Evolutionary conservation across 2,888 invertebrate genomes (phyloP).

Genomic region (Ormyrus rosae): DNA sequence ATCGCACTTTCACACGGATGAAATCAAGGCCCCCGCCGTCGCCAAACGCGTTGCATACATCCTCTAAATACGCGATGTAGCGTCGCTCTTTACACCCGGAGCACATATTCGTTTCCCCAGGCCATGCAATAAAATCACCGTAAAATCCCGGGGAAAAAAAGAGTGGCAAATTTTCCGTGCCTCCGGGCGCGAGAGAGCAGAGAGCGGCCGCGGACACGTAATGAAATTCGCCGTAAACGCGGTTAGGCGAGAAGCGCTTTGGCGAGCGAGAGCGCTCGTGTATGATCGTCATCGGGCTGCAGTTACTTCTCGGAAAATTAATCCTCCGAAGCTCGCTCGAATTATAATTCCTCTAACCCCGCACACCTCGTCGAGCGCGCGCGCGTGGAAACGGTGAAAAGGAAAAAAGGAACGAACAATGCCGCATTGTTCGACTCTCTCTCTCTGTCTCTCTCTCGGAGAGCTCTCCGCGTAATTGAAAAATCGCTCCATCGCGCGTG

Average conservation of each 20-base stretch:
- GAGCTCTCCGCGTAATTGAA: constrained; percentile 57
- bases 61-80: too few relatives aligned
- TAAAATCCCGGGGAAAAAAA: background rate
- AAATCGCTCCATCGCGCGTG: constrained; percentile 57
- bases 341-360: constrained; percentile 3
- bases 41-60: too few relatives aligned
- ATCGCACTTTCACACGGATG: too few relatives aligned
- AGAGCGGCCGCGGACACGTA: background rate
- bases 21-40: too few relatives aligned
- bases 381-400: constrained; percentile 16
- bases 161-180: background rate
- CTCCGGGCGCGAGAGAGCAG: background rate
- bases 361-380: background rate
- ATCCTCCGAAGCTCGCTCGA: constrained; percentile 19
- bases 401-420: constrained; percentile 31
- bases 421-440: constrained; percentile 39
- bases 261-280: too few relatives aligned
- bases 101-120: too few relatives aligned
- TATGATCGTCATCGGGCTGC: background rate
- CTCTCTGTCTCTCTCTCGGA: constrained; percentile 8
- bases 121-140: background rate
- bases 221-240: constrained; percentile 20
- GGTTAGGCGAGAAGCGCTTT: background rate
- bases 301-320: constrained; percentile 36
- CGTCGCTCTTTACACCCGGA: too few relatives aligned